These are phyloP conservation scores for Microctenopoma steveboyesi DNA, from an alignment of 2,797 vertebrate genomes.

Conservation along the genomic window DNA sequence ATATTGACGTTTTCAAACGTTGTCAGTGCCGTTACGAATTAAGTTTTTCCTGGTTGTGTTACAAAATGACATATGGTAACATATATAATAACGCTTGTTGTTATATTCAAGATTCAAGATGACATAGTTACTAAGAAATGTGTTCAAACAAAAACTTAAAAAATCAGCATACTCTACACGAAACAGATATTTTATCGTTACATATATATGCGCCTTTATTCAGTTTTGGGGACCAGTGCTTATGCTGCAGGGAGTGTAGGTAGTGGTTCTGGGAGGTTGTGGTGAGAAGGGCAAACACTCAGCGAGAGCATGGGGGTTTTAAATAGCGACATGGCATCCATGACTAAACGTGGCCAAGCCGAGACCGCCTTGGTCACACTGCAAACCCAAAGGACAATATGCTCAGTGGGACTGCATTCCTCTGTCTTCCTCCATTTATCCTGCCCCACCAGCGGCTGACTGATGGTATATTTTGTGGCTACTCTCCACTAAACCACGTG, in stretches of 20 bases:
- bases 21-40: not conserved
- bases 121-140: not conserved
- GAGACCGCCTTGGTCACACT: conserved; percentile 66
- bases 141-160: not conserved
- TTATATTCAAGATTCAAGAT: no score
- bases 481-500: conserved; percentile 51
- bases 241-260: conserved; percentile 43
- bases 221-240: conserved; percentile 19
- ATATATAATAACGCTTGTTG: no score
- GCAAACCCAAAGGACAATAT: conserved; percentile 72
- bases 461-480: conserved; percentile 66
- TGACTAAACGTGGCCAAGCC: conserved; percentile 62
- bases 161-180: not conserved
- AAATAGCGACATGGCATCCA: conserved; percentile 69
- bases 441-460: conserved; percentile 62
- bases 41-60: not conserved
- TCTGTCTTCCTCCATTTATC: conserved; percentile 58
- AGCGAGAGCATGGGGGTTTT: conserved; percentile 49
- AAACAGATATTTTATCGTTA: conserved; percentile 7
- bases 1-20: no score
- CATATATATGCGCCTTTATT: conserved; percentile 41
- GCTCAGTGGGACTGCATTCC: conserved; percentile 60
- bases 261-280: conserved; percentile 50
- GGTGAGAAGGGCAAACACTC: conserved; percentile 67
- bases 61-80: not conserved